Evolutionary conservation across 37 sponge, comb jelly and placozoan species (phyloP).

Genomic region (Halisarca cf. caerulea): DNA sequence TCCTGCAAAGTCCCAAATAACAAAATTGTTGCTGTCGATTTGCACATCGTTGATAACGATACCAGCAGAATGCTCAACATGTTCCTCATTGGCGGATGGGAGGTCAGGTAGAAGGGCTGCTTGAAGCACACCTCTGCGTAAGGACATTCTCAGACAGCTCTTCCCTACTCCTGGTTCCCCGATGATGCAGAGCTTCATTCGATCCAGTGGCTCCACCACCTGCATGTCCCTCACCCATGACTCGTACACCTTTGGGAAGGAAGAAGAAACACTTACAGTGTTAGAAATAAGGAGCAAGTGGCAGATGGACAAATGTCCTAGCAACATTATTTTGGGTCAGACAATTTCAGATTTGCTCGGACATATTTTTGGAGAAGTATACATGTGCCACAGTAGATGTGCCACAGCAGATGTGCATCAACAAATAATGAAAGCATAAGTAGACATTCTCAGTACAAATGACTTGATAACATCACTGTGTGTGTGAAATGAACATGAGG

Average conservation of each 20-base stretch:
- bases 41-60: conserved; percentile 57
- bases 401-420: no score
- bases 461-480: no score
- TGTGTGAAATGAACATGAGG: no score
- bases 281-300: no score
- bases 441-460: no score
- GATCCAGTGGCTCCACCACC: conserved; percentile 48
- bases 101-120: conserved; percentile 17
- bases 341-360: no score
- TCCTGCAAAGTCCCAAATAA: conserved; percentile 86
- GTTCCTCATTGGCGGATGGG: conserved; percentile 29
- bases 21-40: conserved; percentile 44
- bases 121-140: neutral
- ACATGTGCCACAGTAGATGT: no score
- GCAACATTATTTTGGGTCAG: no score
- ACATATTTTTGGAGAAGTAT: no score
- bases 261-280: no score
- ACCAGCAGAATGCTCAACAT: conserved; percentile 42
- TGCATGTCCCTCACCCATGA: conserved; percentile 63
- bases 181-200: conserved; percentile 77
- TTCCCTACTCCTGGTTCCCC: conserved; percentile 68
- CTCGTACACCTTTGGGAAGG: conserved; percentile 57
- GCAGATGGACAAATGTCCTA: no score
- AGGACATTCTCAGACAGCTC: conserved; percentile 59
- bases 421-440: no score